Evolutionary conservation across 2,888 invertebrate species (phyloP).

Genomic region (Drosophila tripunctata): DNA sequence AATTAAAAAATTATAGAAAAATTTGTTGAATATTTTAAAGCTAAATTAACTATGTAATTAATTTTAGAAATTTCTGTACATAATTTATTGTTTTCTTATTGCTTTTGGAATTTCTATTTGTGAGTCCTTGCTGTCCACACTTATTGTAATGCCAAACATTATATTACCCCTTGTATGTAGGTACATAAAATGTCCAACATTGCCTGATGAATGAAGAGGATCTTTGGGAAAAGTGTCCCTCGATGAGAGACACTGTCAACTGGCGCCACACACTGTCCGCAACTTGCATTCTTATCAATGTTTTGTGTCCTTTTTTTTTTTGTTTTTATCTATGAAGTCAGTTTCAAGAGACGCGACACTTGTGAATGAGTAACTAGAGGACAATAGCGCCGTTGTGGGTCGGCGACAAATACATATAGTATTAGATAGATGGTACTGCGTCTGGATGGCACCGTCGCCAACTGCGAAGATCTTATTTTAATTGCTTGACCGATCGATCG

Average conservation of each 20-base stretch:
- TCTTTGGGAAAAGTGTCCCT: constrained; percentile 26
- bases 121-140: background rate
- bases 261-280: constrained; percentile 62
- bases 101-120: no score
- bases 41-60: no score
- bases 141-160: background rate
- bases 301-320: constrained; percentile 42
- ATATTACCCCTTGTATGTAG: background rate
- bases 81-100: no score
- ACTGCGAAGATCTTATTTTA: constrained; percentile 69
- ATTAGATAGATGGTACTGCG: constrained; percentile 8
- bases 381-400: constrained; percentile 74
- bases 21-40: no score
- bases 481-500: constrained; percentile 52
- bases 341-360: constrained; percentile 54
- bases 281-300: constrained; percentile 45
- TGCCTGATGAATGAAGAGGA: constrained; percentile 55
- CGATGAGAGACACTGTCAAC: constrained; percentile 35
- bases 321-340: constrained; percentile 51
- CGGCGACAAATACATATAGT: background rate
- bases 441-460: constrained; percentile 52
- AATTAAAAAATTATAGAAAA: background rate
- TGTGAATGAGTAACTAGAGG: constrained; percentile 65
- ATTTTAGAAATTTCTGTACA: no score
- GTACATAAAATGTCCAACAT: constrained; percentile 10